Evolutionary conservation across 2,797 vertebrate genomes (phyloP).

Genomic region (Enteromius trimaculatus): DNA sequence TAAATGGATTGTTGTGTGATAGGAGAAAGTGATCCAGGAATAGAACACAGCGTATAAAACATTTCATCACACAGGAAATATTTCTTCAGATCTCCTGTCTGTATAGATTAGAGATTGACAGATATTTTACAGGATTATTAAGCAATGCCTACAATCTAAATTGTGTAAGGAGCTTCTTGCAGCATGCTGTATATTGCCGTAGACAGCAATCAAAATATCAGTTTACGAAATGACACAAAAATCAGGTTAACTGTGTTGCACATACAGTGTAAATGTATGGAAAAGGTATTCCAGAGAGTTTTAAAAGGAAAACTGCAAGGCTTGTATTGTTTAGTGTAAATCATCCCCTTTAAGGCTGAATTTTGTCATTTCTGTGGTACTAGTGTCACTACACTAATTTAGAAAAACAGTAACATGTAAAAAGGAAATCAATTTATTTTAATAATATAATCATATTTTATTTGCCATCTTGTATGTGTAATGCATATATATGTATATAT

Average conservation of each 20-base stretch:
- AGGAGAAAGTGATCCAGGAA: slow-evolving; percentile 10
- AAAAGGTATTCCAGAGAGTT: neutral
- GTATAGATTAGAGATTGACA: neutral
- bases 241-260: neutral
- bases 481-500: too few species aligned
- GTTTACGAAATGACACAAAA: neutral
- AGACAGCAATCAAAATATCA: neutral
- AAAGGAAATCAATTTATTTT: neutral
- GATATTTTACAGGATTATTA: neutral
- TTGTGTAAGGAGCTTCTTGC: neutral
- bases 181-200: neutral
- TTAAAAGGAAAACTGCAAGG: neutral
- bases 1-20: slow-evolving; percentile 42
- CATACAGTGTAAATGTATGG: neutral
- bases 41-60: slow-evolving; percentile 2
- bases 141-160: neutral
- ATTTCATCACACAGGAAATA: slow-evolving; percentile 13
- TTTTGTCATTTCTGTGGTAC: neutral
- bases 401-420: neutral
- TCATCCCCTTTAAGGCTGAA: neutral
- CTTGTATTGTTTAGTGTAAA: neutral
- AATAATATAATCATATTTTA: neutral
- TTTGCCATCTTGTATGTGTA: neutral
- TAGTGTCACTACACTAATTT: neutral
- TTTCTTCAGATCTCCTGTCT: slow-evolving; percentile 13